Conservation (phyloP, 2,113 vertebrate species). For the Gallinago media region DNA sequence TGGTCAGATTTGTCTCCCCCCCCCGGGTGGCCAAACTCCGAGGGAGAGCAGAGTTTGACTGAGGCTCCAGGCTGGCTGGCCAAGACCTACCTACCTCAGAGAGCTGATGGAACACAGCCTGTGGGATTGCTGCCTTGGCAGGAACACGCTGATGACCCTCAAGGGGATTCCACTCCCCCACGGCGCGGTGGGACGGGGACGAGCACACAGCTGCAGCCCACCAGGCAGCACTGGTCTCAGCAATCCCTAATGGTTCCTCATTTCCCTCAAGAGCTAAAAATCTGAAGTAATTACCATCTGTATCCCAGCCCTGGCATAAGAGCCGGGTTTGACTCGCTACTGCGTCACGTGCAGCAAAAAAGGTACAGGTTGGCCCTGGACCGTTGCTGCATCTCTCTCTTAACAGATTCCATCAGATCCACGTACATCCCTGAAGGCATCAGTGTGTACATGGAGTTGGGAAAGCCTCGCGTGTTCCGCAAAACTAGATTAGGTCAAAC, state of each 20-base stretch:
- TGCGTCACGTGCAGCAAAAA: neutral
- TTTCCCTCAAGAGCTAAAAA: neutral
- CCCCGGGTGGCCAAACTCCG: neutral
- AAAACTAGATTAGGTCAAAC: neutral
- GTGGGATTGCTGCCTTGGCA: neutral
- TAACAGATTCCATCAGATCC: neutral
- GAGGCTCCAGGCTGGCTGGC: neutral
- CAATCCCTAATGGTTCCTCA: neutral
- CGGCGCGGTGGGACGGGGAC: neutral
- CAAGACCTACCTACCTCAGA: neutral
- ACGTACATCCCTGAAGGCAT: neutral
- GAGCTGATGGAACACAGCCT: neutral
- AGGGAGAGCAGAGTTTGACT: neutral
- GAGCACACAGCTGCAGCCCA: constrained; percentile 28
- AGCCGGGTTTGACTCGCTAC: neutral
- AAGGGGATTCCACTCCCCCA: neutral
- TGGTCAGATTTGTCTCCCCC: neutral
- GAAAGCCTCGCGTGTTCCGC: neutral
- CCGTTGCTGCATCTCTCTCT: neutral
- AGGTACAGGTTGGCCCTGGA: neutral
- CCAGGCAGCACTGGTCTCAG: neutral
- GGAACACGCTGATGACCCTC: neutral
- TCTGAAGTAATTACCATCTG: neutral
- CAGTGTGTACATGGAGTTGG: neutral
- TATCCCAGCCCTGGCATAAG: neutral